A percentile compares a stretch with the other conserved stretches of the same genome.
Conservation (phyloP, 2,113 vertebrate species). For the Amblyornis subalaris region DNA sequence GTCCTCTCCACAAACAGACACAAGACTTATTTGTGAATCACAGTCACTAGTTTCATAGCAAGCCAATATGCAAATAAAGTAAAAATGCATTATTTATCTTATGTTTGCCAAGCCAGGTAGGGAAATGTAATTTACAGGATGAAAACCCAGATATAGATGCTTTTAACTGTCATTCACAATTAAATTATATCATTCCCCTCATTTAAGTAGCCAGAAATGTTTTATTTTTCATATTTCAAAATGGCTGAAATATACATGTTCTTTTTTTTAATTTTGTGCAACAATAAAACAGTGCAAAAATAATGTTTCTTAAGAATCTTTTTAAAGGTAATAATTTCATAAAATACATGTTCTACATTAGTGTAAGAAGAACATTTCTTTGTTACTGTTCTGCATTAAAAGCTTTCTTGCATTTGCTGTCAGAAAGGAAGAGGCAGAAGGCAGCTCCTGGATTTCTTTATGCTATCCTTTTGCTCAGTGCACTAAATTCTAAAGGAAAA, state of each 20-base stretch:
- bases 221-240: neutral
- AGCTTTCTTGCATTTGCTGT: neutral
- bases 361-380: neutral
- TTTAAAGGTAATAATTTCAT: neutral
- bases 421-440: neutral
- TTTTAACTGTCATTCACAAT: slow-evolving; percentile 6
- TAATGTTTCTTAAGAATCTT: neutral
- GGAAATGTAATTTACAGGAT: neutral
- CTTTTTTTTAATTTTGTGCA: neutral
- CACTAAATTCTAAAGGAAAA: neutral
- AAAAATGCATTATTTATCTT: slow-evolving; percentile 24
- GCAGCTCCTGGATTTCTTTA: neutral
- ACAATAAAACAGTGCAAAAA: neutral
- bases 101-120: neutral
- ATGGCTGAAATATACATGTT: neutral
- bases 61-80: neutral
- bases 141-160: neutral
- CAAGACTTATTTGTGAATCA: slow-evolving; percentile 3
- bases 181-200: neutral
- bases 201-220: neutral
- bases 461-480: neutral
- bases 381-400: neutral
- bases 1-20: neutral
- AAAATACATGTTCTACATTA: neutral
- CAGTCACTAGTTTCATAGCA: neutral